Conservation (phyloP, 2,797 vertebrate genomes). For the Decapterus maruadsi region DNA sequence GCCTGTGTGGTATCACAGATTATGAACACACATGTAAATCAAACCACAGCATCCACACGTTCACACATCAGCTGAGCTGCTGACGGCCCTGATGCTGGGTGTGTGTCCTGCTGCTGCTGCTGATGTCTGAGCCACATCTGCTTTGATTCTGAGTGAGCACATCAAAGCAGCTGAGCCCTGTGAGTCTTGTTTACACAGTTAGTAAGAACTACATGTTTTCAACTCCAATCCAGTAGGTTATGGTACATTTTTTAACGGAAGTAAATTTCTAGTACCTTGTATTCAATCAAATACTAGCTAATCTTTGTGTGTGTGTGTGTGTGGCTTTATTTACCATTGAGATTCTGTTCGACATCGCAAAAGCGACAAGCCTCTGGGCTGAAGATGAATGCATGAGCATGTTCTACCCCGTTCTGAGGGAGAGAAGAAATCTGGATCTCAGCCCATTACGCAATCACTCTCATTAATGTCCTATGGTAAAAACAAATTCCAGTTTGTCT, state of each 20-base stretch:
- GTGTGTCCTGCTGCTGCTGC: not conserved
- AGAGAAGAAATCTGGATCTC: not conserved
- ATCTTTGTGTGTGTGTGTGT: not conserved
- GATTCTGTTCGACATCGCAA: slow-evolving; percentile 92
- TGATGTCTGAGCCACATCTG: not conserved
- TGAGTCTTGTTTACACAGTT: not conserved
- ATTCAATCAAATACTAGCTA: not conserved
- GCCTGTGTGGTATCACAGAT: slow-evolving; percentile 73
- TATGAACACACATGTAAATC: slow-evolving; percentile 1
- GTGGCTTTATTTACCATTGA: slow-evolving; percentile 83
- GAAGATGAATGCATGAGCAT: slow-evolving; percentile 92
- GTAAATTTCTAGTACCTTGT: not conserved
- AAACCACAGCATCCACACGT: not conserved
- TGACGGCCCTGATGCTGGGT: not conserved
- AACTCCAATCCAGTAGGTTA: not conserved
- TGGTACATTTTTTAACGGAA: not conserved
- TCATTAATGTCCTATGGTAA: not conserved
- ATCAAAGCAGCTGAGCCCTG: not conserved
- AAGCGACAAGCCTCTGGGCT: slow-evolving; percentile 90
- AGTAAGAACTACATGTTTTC: not conserved
- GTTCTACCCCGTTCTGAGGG: slow-evolving; percentile 89
- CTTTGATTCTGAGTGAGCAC: not conserved
- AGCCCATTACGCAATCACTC: slow-evolving; percentile 4
- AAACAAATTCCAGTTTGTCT: not conserved
- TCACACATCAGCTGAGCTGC: not conserved